Conservation (phyloP, 2,888 invertebrate genomes). For the Ochropleura leucogaster region DNA sequence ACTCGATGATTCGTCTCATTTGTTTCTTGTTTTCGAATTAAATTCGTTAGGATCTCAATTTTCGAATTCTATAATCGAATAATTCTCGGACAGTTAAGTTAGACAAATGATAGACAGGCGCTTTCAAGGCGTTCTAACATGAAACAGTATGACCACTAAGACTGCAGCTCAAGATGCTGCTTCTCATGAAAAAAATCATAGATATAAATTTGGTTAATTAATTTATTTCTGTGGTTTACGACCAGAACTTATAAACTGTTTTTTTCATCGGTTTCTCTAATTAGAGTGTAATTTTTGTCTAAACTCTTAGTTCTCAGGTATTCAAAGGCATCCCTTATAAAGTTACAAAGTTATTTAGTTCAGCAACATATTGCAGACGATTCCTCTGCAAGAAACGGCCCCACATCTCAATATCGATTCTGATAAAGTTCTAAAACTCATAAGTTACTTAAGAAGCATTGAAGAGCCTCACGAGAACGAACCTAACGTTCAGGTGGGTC, state of each 20-base stretch:
- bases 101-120: no score
- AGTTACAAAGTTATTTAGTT: background rate
- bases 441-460: conserved; percentile 72
- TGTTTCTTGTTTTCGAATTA: conserved; percentile 67
- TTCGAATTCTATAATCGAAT: background rate
- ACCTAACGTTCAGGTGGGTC: conserved; percentile 75
- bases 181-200: no score
- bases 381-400: conserved; percentile 22
- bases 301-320: background rate
- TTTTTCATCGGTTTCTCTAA: background rate
- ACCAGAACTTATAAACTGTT: no score
- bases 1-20: conserved; percentile 72
- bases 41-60: conserved; percentile 11
- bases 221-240: no score
- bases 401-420: conserved; percentile 51
- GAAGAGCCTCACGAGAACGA: conserved; percentile 73
- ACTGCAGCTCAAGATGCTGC: no score
- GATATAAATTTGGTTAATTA: no score
- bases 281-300: background rate
- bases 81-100: background rate
- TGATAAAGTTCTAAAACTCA: conserved; percentile 51
- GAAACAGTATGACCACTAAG: no score
- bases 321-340: background rate
- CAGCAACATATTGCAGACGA: conserved; percentile 1
- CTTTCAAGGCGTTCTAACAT: background rate